These are phyloP conservation scores for Petrocephalus microphthalmus DNA, from an alignment of 2,113 vertebrate species.

Conservation along the genomic window DNA sequence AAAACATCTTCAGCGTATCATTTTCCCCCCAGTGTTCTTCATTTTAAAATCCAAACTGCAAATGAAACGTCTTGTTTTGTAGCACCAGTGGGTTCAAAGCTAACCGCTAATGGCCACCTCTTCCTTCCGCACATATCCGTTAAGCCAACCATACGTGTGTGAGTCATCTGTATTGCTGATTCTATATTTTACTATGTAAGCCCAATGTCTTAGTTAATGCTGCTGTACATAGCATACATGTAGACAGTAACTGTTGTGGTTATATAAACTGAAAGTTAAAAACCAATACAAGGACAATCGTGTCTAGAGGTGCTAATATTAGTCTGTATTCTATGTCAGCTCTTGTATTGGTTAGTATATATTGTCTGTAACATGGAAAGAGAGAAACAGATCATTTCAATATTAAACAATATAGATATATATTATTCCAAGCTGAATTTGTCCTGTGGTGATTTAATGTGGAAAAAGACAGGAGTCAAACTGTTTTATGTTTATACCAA, in stretches of 20 bases:
- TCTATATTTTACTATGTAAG: conserved; percentile 30
- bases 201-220: conserved; percentile 24
- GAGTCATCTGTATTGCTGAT: conserved; percentile 25
- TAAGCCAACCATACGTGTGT: conserved; percentile 15
- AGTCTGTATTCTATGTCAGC: conserved; percentile 32
- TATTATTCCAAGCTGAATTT: conserved; percentile 23
- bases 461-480: neutral
- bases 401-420: conserved; percentile 33
- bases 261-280: conserved; percentile 24
- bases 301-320: conserved; percentile 33
- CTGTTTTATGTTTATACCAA: neutral
- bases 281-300: conserved; percentile 24
- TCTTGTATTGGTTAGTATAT: conserved; percentile 31
- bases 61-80: conserved; percentile 7
- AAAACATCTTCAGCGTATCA: neutral
- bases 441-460: conserved; percentile 33
- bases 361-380: conserved; percentile 30
- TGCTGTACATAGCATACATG: conserved; percentile 26
- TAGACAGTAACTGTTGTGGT: conserved; percentile 29
- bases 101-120: neutral
- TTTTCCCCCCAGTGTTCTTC: neutral
- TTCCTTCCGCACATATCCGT: neutral
- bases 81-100: conserved; percentile 1
- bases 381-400: conserved; percentile 23
- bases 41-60: neutral